A percentile compares a stretch with the other conserved stretches of the same genome.
These are phyloP conservation scores for Meandrina meandrites DNA, from an alignment of 92 coral and sea anemone species.

Conservation along the genomic window DNA sequence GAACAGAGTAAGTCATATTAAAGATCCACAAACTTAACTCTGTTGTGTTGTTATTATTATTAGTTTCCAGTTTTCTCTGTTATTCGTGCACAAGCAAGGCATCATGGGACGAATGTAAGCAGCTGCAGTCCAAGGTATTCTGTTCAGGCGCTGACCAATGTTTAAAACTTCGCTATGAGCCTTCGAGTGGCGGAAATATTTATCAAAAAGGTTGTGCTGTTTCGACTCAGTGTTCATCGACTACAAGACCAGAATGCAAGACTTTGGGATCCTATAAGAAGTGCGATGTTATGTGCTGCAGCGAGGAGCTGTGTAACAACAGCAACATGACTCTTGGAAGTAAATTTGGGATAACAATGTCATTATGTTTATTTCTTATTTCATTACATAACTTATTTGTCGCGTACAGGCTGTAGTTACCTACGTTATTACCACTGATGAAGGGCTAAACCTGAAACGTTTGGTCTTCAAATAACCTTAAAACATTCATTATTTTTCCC, in stretches of 20 bases:
- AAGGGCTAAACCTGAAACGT: too few relatives aligned
- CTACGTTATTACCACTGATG: too few relatives aligned
- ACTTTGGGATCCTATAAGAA: background rate
- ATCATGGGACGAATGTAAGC: background rate
- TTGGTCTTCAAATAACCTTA: too few relatives aligned
- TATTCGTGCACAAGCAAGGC: background rate
- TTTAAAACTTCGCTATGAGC: background rate
- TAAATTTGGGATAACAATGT: background rate
- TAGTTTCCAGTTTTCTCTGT: slow-evolving; percentile 3
- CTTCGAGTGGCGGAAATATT: background rate
- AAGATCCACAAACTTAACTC: too few relatives aligned
- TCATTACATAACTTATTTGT: background rate
- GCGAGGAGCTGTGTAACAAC: background rate
- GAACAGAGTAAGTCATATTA: too few relatives aligned
- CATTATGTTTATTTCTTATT: background rate
- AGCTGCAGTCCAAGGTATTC: background rate
- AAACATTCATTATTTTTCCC: too few relatives aligned
- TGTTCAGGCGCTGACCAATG: background rate
- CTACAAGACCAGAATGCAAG: background rate
- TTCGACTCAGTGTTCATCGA: background rate
- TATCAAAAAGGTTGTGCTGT: background rate
- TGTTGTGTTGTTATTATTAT: background rate
- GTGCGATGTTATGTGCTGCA: background rate
- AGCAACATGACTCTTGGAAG: background rate
- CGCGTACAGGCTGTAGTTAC: background rate